Conservation (phyloP, 2,797 vertebrate species). For the Phyllotis vaccarum region DNA sequence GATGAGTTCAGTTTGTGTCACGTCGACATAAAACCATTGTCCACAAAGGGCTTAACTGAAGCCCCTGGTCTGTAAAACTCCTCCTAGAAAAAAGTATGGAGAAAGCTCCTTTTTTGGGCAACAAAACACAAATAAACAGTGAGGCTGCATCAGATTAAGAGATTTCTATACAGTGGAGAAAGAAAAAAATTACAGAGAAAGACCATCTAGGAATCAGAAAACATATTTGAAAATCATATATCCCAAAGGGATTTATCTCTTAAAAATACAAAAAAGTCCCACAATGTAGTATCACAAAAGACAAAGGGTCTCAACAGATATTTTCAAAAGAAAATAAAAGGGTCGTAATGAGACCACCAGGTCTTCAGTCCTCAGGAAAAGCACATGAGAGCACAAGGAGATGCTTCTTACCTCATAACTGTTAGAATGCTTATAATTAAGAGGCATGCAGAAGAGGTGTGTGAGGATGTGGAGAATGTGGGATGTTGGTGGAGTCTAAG, state of each 20-base stretch:
- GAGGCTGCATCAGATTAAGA: neutral
- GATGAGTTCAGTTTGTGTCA: neutral
- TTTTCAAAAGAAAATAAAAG: neutral
- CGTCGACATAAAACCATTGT: neutral
- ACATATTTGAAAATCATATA: neutral
- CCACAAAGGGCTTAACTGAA: neutral
- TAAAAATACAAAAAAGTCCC: neutral
- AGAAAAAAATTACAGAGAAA: neutral
- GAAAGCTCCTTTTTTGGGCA: neutral
- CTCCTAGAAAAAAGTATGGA: neutral
- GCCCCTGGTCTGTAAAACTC: neutral
- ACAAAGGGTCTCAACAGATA: neutral
- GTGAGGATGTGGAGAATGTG: neutral
- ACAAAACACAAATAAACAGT: neutral
- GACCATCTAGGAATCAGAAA: neutral
- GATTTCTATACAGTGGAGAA: neutral
- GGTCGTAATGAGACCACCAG: neutral
- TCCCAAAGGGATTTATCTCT: neutral
- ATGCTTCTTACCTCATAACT: neutral
- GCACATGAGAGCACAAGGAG: neutral
- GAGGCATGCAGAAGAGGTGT: neutral
- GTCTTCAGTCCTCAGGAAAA: neutral
- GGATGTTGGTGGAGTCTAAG: neutral
- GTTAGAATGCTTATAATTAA: neutral
- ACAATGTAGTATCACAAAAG: neutral